These are phyloP conservation scores for Petrocephalus sullivani DNA, from an alignment of 2,797 vertebrate species.

Conservation along the genomic window DNA sequence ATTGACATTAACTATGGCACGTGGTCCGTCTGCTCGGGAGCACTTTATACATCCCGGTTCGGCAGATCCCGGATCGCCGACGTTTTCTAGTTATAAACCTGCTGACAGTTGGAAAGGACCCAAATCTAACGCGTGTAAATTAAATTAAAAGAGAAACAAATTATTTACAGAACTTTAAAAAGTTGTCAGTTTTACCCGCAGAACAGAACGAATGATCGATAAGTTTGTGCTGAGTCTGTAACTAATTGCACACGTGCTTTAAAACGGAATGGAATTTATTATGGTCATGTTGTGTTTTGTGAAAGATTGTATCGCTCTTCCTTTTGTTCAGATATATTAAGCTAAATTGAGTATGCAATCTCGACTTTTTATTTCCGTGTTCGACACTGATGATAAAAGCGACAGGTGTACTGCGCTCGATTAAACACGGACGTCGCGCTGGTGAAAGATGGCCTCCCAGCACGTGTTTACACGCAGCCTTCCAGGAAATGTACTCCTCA, in stretches of 20 bases:
- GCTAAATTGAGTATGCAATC: neutral
- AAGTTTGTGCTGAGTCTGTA: neutral
- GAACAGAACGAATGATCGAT: neutral
- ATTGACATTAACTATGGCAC: neutral
- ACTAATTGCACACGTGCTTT: neutral
- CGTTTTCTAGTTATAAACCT: neutral
- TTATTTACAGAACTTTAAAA: neutral
- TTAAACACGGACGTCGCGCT: neutral
- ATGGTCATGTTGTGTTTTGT: neutral
- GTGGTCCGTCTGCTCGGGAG: neutral
- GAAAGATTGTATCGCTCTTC: neutral
- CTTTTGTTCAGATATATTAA: neutral
- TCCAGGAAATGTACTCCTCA: conserved; percentile 22
- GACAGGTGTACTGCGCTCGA: neutral
- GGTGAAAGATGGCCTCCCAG: neutral
- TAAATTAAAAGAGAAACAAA: neutral
- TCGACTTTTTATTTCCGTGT: neutral
- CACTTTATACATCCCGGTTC: neutral
- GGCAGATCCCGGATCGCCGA: neutral
- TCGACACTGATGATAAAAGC: neutral
- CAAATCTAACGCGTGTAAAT: neutral
- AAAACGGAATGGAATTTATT: neutral
- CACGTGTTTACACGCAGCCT: neutral
- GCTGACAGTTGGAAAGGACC: neutral
- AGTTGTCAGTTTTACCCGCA: neutral